Evolutionary conservation across 1,140 invertebrate species (phyloP), one percentile per base, ranked within the genome.

Genomic region (Kradibia gibbosae): DNA sequence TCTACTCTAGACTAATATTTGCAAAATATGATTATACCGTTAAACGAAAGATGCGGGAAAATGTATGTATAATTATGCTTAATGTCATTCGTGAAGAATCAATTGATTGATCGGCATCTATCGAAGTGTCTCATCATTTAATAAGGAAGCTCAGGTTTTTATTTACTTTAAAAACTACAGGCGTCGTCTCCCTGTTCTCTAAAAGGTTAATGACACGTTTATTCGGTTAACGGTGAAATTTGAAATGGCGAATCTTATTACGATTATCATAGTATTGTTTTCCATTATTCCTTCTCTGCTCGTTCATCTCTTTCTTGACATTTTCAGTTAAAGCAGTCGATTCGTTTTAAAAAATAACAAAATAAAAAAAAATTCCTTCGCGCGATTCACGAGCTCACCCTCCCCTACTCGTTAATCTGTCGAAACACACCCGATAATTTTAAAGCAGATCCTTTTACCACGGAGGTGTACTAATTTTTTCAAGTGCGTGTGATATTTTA

Each of bases 61-160:
- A 53, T 34, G 28, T 50, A 48, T 45, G 36, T 4, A 10, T 71
- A n/a, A 60, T 72, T 79, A 50, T 11, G n/a, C n/a, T 4, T 71
- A 78, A 55, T 71, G 55, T 71, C 34, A 42, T 78, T 67, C 45
- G 34, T 36, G 53, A 62, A 53, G 2, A 60, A 72, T 42, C 3
- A 73, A 31, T 50, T 28, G 28, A 72, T 55, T 73, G 11, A 15
- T 72, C n/a, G 57, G 42, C 77, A 45, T 55, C 25, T 80, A 48
- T 57, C 34, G 60, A 73, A 36, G 25, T 20, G 20, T 60, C 55
- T 62, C 55, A 48, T 42, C 75, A 81, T 11, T 53, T 71, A 60
- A 80, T n/a, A 80, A 78, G 81, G 81, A 82, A 82, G 81, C 67
- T 78, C 81, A n/a, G n/a, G 20, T 82, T 82, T 71, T 74, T 72